Evolutionary conservation across 2,888 invertebrate genomes (phyloP).

Genomic region (Adelognathus sp.): DNA sequence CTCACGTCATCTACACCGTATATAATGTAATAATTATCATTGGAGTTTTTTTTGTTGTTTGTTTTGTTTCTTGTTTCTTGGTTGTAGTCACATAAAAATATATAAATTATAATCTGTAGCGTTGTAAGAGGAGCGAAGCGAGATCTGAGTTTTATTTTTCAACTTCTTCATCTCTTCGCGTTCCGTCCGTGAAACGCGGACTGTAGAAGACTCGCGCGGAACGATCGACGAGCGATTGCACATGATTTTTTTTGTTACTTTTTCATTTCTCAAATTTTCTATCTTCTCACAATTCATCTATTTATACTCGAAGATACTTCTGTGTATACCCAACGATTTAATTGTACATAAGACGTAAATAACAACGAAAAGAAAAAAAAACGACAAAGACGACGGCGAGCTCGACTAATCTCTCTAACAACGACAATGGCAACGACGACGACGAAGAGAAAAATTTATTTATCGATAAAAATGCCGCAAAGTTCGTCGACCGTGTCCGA

Average conservation of each 20-base stretch:
- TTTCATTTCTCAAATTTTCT: no score
- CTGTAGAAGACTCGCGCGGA: background rate
- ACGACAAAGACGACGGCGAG: slow-evolving; percentile 19
- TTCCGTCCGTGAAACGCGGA: slow-evolving; percentile 9
- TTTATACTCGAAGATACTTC: slow-evolving; percentile 20
- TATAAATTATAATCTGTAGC: slow-evolving; percentile 68
- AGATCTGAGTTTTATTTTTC: background rate
- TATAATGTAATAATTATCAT: slow-evolving; percentile 67
- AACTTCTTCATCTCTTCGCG: background rate
- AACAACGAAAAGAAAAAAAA: slow-evolving; percentile 2
- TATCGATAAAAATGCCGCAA: slow-evolving; percentile 1
- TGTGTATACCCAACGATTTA: slow-evolving; percentile 27
- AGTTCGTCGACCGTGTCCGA: slow-evolving; percentile 34
- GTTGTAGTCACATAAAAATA: slow-evolving; percentile 74
- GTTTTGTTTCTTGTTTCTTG: no score
- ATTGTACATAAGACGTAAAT: slow-evolving; percentile 24
- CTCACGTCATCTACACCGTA: slow-evolving; percentile 38
- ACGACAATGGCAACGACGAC: slow-evolving; percentile 23
- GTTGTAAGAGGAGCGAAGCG: slow-evolving; percentile 27
- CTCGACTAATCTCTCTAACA: slow-evolving; percentile 6
- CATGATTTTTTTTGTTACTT: slow-evolving; percentile 5
- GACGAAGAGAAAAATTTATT: slow-evolving; percentile 4
- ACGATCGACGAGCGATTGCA: slow-evolving; percentile 46
- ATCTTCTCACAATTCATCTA: background rate
- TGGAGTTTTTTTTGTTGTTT: no score